These are phyloP conservation scores for Gibbula magus DNA, from an alignment of 2,888 invertebrate species.

Conservation along the genomic window DNA sequence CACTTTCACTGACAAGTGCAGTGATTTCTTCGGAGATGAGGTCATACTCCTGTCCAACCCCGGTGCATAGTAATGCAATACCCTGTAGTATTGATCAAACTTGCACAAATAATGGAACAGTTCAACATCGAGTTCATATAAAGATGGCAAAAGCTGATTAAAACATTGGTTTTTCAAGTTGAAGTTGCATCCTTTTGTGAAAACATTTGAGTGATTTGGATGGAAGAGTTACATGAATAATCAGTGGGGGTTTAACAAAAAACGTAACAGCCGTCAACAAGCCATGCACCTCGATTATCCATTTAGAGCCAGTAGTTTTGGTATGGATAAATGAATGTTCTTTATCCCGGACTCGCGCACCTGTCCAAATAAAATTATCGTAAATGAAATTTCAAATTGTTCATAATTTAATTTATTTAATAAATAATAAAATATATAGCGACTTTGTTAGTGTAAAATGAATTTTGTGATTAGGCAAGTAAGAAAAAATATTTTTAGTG, in stretches of 20 bases:
- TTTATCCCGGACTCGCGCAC: slow-evolving; percentile 18
- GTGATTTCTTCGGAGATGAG: slow-evolving; percentile 11
- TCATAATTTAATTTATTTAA: not conserved
- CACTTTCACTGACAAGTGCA: too few species aligned
- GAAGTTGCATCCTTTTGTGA: not conserved
- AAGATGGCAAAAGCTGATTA: not conserved
- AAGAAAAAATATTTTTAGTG: not conserved
- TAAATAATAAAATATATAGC: too few species aligned
- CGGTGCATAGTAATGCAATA: slow-evolving; percentile 34
- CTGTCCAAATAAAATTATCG: not conserved
- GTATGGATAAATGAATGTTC: not conserved
- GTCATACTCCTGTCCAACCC: not conserved
- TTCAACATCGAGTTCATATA: not conserved
- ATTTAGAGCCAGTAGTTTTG: not conserved
- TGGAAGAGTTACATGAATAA: not conserved
- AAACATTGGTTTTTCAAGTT: not conserved
- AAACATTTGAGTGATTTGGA: too few species aligned
- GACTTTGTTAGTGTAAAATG: too few species aligned
- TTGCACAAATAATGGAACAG: slow-evolving; percentile 3
- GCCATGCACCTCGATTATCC: not conserved
- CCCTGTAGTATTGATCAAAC: slow-evolving; percentile 22
- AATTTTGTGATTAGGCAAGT: too few species aligned
- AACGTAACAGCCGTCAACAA: slow-evolving; percentile 30
- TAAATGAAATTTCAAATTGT: not conserved
- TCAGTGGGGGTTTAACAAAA: slow-evolving; percentile 2